A percentile compares a stretch with the other conserved stretches of the same genome.
phyloP scores from a whole-genome alignment of 30 jellyfish, hydroid and myxozoan genomes.

The Aurelia sp. region DNA sequence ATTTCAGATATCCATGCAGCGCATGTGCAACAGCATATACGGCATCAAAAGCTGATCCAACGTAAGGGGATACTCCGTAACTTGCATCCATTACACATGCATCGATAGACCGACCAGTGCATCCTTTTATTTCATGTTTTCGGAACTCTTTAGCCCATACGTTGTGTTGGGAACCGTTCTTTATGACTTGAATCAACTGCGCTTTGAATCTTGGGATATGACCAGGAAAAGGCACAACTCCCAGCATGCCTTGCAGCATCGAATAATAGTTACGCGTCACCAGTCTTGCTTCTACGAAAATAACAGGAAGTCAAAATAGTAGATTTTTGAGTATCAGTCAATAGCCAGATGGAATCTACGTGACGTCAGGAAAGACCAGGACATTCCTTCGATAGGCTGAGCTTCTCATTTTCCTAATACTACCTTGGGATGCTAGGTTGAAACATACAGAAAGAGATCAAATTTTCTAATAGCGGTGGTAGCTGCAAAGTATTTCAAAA shows the following conservation, averaged over 20 bases:
- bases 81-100: slow-evolving; percentile 30
- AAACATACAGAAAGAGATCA: too few species aligned
- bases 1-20: slow-evolving; percentile 58
- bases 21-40: slow-evolving; percentile 92
- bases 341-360: too few species aligned
- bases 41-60: slow-evolving; percentile 81
- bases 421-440: too few species aligned
- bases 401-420: too few species aligned
- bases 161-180: slow-evolving; percentile 10
- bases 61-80: slow-evolving; percentile 64
- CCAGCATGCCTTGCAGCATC: slow-evolving; percentile 74
- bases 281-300: slow-evolving; percentile 10
- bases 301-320: too few species aligned
- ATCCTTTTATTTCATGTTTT: slow-evolving; percentile 15
- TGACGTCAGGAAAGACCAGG: too few species aligned
- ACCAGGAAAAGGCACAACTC: slow-evolving; percentile 62
- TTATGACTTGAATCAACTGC: slow-evolving; percentile 14
- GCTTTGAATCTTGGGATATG: slow-evolving; percentile 46
- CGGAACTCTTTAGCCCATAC: slow-evolving; percentile 53
- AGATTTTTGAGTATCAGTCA: too few species aligned
- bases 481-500: too few species aligned
- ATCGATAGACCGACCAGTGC: slow-evolving; percentile 14
- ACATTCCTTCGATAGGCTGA: too few species aligned
- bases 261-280: slow-evolving; percentile 11
- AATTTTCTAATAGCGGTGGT: too few species aligned